These are phyloP conservation scores for Anguilla pacifica DNA, from an alignment of 2,797 vertebrate genomes.

Conservation along the genomic window DNA sequence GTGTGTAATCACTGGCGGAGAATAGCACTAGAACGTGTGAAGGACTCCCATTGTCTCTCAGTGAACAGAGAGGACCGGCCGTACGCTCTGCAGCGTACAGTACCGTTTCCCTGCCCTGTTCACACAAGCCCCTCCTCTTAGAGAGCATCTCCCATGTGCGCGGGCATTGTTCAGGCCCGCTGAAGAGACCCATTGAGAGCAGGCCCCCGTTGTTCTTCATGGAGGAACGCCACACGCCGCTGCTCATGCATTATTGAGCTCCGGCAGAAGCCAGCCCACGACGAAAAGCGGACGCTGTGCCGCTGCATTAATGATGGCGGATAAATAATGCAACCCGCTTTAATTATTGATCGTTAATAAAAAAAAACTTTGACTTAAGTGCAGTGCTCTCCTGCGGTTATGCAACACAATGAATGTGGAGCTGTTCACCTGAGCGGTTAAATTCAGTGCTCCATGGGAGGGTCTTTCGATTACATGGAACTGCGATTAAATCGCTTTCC, in stretches of 20 bases:
- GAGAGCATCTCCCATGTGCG: background rate
- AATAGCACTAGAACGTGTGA: background rate
- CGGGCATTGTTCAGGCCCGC: background rate
- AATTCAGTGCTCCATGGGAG: background rate
- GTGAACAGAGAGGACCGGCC: background rate
- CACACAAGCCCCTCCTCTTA: background rate
- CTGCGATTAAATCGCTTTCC: background rate
- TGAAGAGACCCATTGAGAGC: constrained; percentile 14
- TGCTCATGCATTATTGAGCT: constrained; percentile 40
- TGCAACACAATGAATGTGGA: background rate
- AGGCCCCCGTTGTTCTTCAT: background rate
- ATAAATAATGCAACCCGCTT: constrained; percentile 35
- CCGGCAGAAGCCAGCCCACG: constrained; percentile 13
- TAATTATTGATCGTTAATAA: constrained; percentile 39
- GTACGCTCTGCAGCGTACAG: background rate
- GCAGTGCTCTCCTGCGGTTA: background rate
- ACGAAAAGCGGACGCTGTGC: constrained; percentile 31
- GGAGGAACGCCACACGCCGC: background rate
- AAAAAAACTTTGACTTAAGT: constrained; percentile 24
- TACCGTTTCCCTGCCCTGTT: background rate
- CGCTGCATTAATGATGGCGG: constrained; percentile 38
- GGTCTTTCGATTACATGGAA: background rate
- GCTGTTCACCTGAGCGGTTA: background rate
- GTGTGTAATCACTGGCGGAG: background rate
- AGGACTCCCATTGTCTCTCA: background rate